A percentile compares a stretch with the other conserved stretches of the same genome.
These are phyloP conservation scores for honey bee (Apis mellifera) DNA, from an alignment of 1,140 invertebrate genomes.

Conservation along the genomic window Amel_HAv3.1 CM009934.2:7462001-7462500, in stretches of 20 bases:
- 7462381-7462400: background rate
- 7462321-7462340: no score
- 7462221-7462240: no score
- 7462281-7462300: no score
- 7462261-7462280: no score
- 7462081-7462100: background rate
- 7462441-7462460: background rate
- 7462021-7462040: background rate
- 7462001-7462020: background rate
- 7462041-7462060: constrained; percentile 21
- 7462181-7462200: no score
- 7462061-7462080: background rate
- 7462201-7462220: no score
- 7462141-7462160: background rate
- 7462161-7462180: no score
- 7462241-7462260: no score
- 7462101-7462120: background rate
- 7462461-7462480: background rate
- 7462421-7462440: background rate
- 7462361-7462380: background rate
- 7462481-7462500: background rate
- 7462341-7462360: background rate
- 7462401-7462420: background rate
- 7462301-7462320: no score
- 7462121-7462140: background rate